Conservation (phyloP, 2,113 vertebrate genomes). For the Charadrius vociferus region DNA sequence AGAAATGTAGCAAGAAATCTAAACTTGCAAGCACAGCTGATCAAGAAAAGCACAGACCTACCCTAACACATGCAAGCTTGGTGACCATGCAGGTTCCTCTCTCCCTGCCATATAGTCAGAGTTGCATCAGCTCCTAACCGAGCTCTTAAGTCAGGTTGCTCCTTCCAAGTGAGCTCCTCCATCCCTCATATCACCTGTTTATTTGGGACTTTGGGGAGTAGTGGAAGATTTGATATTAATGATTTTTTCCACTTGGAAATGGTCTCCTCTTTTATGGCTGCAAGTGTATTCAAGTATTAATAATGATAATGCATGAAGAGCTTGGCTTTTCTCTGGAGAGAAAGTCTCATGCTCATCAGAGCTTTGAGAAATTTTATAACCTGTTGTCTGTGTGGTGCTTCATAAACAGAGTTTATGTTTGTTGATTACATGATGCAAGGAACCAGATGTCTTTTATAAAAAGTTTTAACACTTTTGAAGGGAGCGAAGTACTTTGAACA, state of each 20-base stretch:
- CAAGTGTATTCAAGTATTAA: neutral
- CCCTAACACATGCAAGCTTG: neutral
- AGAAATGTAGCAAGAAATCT: neutral
- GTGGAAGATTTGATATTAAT: neutral
- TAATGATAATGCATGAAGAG: neutral
- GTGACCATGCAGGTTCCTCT: neutral
- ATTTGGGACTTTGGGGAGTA: neutral
- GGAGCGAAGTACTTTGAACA: slow-evolving; percentile 37
- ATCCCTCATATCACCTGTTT: neutral
- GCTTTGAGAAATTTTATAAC: slow-evolving; percentile 36
- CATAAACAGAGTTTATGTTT: slow-evolving; percentile 42
- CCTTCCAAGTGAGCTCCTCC: neutral
- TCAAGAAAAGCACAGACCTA: neutral
- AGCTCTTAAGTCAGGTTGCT: neutral
- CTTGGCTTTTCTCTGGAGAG: neutral
- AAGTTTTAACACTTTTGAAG: slow-evolving; percentile 65
- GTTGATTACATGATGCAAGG: slow-evolving; percentile 48
- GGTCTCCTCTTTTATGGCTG: neutral
- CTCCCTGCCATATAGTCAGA: neutral
- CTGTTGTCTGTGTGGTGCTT: slow-evolving; percentile 16
- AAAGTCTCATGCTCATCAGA: neutral
- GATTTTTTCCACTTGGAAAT: neutral
- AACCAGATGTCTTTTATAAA: slow-evolving; percentile 69
- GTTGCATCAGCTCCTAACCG: neutral
- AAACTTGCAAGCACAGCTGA: neutral